Conservation (phyloP, 35 echinoderm and acorn worm species). For the Eucidaris tribuloides region DNA sequence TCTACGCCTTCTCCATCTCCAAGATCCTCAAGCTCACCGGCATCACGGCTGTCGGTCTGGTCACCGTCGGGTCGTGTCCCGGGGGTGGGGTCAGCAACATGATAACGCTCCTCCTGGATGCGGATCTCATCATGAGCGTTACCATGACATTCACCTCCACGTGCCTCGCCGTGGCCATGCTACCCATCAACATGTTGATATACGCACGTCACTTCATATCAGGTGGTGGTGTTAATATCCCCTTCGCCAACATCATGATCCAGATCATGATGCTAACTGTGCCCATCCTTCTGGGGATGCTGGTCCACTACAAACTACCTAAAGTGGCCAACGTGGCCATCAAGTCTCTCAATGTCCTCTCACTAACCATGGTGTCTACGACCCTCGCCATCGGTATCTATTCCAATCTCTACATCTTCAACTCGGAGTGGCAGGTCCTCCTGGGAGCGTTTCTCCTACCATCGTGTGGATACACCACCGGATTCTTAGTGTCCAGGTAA, state of each 20-base stretch:
- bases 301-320: conserved; percentile 74
- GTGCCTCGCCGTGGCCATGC: conserved; percentile 72
- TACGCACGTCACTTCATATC: conserved; percentile 67
- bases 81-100: conserved; percentile 96
- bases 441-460: conserved; percentile 77
- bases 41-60: conserved; percentile 70
- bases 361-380: conserved; percentile 48
- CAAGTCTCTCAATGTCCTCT: conserved; percentile 75
- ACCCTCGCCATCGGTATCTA: conserved; percentile 68
- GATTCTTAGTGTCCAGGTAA: conserved; percentile 66
- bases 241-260: conserved; percentile 73
- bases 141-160: conserved; percentile 91
- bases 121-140: conserved; percentile 90
- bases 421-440: conserved; percentile 54
- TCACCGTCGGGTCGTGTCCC: conserved; percentile 89
- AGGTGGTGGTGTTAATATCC: conserved; percentile 49
- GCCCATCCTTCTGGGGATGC: conserved; percentile 75
- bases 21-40: conserved; percentile 68
- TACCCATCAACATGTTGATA: conserved; percentile 91
- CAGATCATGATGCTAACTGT: conserved; percentile 83
- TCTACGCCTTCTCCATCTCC: conserved; percentile 69
- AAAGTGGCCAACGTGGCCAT: conserved; percentile 78
- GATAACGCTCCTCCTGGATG: conserved; percentile 81
- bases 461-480: conserved; percentile 72
- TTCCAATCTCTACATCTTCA: conserved; percentile 82